Percentiles rank a stretch among this genome's conserved stretches.
Conservation (phyloP, 35 echinoderm and acorn worm genomes). For the Heliocidaris erythrogramma region DNA sequence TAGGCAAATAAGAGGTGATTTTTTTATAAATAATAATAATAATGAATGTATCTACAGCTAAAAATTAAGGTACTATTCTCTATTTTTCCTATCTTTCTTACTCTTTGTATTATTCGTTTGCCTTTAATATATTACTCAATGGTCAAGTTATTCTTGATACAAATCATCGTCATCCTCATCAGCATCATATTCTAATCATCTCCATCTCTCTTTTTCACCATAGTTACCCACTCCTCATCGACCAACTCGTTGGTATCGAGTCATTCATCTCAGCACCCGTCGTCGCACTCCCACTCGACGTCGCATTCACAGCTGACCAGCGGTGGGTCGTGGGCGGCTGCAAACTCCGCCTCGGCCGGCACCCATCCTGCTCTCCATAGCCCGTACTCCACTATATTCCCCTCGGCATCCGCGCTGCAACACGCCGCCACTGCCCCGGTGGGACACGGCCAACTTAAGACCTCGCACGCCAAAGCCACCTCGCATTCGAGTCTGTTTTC, state of each 20-base stretch:
- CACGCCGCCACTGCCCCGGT: conserved; percentile 64
- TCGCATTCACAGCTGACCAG: conserved; percentile 25
- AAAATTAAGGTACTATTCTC: too few relatives aligned
- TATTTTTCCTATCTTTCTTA: too few relatives aligned
- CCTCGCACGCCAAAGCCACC: conserved; percentile 81
- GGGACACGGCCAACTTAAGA: conserved; percentile 74
- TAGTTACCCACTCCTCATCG: conserved; percentile 36
- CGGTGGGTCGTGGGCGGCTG: conserved; percentile 29
- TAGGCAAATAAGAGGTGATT: too few relatives aligned
- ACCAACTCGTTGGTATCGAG: conserved; percentile 11
- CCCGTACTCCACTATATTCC: conserved; percentile 90
- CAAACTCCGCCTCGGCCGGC: conserved; percentile 38
- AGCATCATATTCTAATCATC: not conserved
- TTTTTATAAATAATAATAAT: too few relatives aligned
- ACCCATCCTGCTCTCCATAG: conserved; percentile 78
- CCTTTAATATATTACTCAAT: too few relatives aligned
- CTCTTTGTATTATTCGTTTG: too few relatives aligned
- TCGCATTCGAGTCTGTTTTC: conserved; percentile 87
- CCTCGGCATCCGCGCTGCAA: conserved; percentile 64
- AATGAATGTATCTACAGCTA: too few relatives aligned
- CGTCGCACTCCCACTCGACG: not conserved
- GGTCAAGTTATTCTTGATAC: not conserved
- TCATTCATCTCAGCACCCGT: not conserved
- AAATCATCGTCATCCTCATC: not conserved
- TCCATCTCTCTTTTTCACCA: not conserved